These are phyloP conservation scores for Drosophila sturtevanti DNA, from an alignment of 1,140 invertebrate genomes.

Conservation along the genomic window DNA sequence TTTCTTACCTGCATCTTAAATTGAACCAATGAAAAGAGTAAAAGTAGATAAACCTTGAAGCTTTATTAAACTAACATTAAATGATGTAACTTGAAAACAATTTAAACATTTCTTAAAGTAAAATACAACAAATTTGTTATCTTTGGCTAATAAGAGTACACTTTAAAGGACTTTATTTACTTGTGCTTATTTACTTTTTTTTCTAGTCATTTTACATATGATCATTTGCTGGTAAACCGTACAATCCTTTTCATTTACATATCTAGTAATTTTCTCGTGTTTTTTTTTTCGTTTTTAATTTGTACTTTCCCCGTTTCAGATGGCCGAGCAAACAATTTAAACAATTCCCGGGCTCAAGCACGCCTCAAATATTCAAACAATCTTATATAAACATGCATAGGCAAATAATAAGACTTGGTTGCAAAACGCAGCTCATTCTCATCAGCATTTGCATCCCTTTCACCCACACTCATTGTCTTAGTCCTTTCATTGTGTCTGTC, in stretches of 20 bases:
- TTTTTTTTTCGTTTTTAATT: not conserved
- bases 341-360: conserved; percentile 10
- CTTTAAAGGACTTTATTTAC: no score
- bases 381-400: conserved; percentile 22
- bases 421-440: conserved; percentile 14
- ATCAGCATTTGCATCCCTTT: conserved; percentile 28
- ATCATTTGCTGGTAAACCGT: not conserved
- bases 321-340: not conserved
- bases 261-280: not conserved
- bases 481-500: not conserved
- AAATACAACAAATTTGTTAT: no score
- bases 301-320: not conserved
- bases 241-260: not conserved
- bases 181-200: no score
- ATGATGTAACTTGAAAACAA: no score
- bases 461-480: conserved; percentile 18
- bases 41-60: no score
- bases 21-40: no score
- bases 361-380: conserved; percentile 31
- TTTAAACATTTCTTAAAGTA: no score
- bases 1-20: no score
- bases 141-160: no score
- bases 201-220: not conserved
- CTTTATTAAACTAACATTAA: no score
- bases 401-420: conserved; percentile 18